phyloP scores from a whole-genome alignment of 2,888 invertebrate species.

The Schizotus pectinicornis region DNA sequence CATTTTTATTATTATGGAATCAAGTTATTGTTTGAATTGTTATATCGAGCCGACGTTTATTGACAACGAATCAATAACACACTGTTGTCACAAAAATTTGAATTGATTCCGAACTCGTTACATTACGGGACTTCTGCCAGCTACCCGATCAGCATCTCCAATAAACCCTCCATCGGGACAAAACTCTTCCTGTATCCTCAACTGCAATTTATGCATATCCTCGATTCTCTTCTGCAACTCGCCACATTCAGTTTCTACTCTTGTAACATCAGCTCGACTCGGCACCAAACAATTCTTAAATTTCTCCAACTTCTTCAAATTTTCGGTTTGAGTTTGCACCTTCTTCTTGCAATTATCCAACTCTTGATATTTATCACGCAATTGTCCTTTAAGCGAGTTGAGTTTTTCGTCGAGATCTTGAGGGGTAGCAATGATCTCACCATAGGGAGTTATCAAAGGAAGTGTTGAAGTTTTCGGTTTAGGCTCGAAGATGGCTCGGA shows the following conservation, averaged over 20 bases:
- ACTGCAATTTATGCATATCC: conserved; percentile 45
- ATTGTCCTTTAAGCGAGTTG: conserved; percentile 44
- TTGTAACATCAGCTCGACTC: conserved; percentile 37
- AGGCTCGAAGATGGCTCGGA: conserved; percentile 37
- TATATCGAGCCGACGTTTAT: too few relatives aligned
- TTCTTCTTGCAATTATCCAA: conserved; percentile 44
- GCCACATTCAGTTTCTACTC: conserved; percentile 47
- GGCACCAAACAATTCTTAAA: conserved; percentile 45
- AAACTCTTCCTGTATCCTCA: conserved; percentile 40
- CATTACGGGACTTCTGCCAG: too few relatives aligned
- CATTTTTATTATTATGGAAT: too few relatives aligned
- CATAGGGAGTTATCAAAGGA: conserved; percentile 44
- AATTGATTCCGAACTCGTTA: conserved; percentile 20
- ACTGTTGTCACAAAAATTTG: neutral
- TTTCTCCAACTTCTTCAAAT: conserved; percentile 46
- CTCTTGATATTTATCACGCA: conserved; percentile 48
- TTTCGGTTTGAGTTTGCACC: conserved; percentile 42
- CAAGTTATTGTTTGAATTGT: too few relatives aligned
- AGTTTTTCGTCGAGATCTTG: conserved; percentile 51
- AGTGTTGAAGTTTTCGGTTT: conserved; percentile 35
- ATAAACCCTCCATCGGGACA: conserved; percentile 2
- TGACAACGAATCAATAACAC: too few relatives aligned
- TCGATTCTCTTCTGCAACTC: conserved; percentile 48
- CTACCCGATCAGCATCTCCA: conserved; percentile 14
- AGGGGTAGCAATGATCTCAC: conserved; percentile 45